phyloP scores from a whole-genome alignment of 1,140 invertebrate genomes.

The Eriocheir sinensis region DNA sequence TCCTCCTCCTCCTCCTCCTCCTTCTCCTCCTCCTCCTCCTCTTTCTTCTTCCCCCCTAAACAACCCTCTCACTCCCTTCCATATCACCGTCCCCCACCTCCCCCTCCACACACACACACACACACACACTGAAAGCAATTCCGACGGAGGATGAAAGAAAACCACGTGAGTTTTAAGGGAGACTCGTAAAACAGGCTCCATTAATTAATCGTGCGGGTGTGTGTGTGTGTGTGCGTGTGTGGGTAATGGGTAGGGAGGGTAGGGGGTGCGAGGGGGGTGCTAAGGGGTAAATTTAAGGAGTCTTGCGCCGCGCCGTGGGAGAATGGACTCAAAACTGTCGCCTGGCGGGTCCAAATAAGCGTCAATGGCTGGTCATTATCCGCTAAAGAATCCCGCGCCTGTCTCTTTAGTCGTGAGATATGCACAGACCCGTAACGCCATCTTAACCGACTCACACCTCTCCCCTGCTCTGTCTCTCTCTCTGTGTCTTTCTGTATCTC shows the following conservation, averaged over 20 bases:
- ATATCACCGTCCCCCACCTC: too few relatives aligned
- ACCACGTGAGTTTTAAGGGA: too few relatives aligned
- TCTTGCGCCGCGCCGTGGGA: constrained; percentile 8
- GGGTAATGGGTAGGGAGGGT: too few relatives aligned
- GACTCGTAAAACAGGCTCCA: background rate
- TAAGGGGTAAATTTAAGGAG: constrained; percentile 30
- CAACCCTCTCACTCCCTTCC: too few relatives aligned
- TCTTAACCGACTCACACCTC: constrained; percentile 3
- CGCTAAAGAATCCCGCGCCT: constrained; percentile 19
- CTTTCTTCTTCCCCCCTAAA: too few relatives aligned
- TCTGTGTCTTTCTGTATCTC: background rate
- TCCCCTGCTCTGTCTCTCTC: background rate
- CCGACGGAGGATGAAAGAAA: too few relatives aligned
- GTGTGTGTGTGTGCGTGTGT: too few relatives aligned
- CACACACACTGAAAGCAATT: too few relatives aligned
- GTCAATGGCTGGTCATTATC: constrained; percentile 45
- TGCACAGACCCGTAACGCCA: background rate
- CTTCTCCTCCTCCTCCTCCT: too few relatives aligned
- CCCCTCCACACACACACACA: too few relatives aligned
- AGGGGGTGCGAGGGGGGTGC: too few relatives aligned
- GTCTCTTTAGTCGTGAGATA: constrained; percentile 57
- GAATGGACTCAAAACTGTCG: constrained; percentile 53
- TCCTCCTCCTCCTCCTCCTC: too few relatives aligned
- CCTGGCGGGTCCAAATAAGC: constrained; percentile 35
- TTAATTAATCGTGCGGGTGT: constrained; percentile 51